Evolutionary conservation across 2,113 vertebrate genomes (phyloP), one percentile per base, ranked within the genome.

Genomic region (Cichladusa arquata): DNA sequence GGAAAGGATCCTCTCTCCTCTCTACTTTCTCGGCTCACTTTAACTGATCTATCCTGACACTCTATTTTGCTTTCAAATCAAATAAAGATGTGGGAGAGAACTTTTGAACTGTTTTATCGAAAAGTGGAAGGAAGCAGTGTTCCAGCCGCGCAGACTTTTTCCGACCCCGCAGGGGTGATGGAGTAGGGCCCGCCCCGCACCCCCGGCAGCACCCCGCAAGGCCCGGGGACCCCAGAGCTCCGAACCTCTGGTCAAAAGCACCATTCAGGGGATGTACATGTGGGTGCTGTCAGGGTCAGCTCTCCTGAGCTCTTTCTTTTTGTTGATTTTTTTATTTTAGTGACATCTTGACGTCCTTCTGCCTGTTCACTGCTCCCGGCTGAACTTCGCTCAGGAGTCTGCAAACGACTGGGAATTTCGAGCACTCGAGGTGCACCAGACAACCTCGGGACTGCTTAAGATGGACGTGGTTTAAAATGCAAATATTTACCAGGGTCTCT

Each of bases 1-100:
- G 62, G 38, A 80, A 87, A 54, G 31, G 19, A 45, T 82, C 74
- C 60, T 95, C 76, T 90, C 60, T 36, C 40, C 56, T 64, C 76
- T 85, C 87, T 56, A 14, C 36, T 86, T 88, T 86, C 82, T 90
- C 33, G 23, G 20, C 88, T 86, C 60, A 3, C 83, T 94, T 78
- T 38, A 86, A 58, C 92, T 89, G 95, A 94, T 96, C 90, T 93
- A 76, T 74, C 69, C 60, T 87, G 96, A 97, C 92, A 86, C 86
- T 69, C 86, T 95, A 93, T 95, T 95, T 97, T 96, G 92, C 81
- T 97, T 95, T 95, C 91, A 96, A 96, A 96, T 96, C 91, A 96
- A 95, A 88, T 88, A 93, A 96, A 96, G 95, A 95, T 96, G 95
- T 95, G 88, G 66, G 69, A 86, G 50, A 88, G 91, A 96, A 97